phyloP scores from a whole-genome alignment of 64 coral and sea anemone species.

The Exaiptasia diaphana region DNA sequence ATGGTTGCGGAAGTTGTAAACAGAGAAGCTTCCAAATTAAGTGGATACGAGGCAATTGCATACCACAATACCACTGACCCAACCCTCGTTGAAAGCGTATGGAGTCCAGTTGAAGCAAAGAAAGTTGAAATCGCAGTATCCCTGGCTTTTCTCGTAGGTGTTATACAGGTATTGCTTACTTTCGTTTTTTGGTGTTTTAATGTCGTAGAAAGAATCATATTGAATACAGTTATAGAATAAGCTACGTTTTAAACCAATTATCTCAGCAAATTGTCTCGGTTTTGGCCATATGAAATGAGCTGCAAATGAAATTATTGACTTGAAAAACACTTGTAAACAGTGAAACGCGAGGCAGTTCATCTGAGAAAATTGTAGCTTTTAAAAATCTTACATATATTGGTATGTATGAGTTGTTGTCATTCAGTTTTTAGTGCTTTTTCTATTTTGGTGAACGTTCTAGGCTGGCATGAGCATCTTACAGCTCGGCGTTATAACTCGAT shows the following conservation, averaged over 20 bases:
- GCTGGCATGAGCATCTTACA: slow-evolving; percentile 63
- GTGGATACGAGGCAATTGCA: neutral
- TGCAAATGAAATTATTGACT: no score
- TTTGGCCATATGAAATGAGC: no score
- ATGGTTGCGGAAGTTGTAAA: slow-evolving; percentile 73
- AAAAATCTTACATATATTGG: no score
- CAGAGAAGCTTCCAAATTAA: slow-evolving; percentile 32
- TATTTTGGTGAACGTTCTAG: no score
- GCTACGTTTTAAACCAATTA: no score
- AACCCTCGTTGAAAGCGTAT: neutral
- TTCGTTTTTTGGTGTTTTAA: slow-evolving; percentile 60
- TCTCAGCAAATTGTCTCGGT: no score
- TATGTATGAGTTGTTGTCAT: no score
- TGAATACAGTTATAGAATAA: slow-evolving; percentile 78
- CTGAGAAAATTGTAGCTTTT: no score
- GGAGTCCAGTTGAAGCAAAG: slow-evolving; percentile 33
- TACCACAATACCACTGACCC: neutral
- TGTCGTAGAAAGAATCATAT: slow-evolving; percentile 61
- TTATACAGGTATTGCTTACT: slow-evolving; percentile 70
- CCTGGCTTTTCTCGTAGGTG: slow-evolving; percentile 68
- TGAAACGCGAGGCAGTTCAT: no score
- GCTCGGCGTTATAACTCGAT: slow-evolving; percentile 74
- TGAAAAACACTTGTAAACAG: no score
- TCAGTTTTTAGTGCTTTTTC: no score
- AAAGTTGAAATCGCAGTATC: slow-evolving; percentile 74